phyloP scores from a whole-genome alignment of 2,113 vertebrate species.

The Pterocles burchelli region DNA sequence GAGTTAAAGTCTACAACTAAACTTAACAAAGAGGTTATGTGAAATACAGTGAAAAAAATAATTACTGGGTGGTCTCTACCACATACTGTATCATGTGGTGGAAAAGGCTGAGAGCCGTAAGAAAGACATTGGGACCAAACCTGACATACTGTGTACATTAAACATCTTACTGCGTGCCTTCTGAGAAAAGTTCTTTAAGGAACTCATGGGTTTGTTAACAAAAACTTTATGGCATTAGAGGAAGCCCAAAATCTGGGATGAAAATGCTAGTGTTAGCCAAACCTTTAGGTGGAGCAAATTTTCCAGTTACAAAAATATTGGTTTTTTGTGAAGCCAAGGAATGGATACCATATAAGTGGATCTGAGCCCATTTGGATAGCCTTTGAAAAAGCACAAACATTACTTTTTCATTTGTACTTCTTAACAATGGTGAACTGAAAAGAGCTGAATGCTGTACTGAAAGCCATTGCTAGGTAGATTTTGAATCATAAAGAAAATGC shows the following conservation, averaged over 20 bases:
- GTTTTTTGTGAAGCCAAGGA: slow-evolving; percentile 52
- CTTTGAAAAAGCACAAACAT: slow-evolving; percentile 43
- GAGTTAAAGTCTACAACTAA: slow-evolving; percentile 40
- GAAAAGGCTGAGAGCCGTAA: slow-evolving; percentile 7
- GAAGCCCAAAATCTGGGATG: slow-evolving; percentile 48
- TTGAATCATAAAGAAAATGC: neutral
- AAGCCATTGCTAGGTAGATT: neutral
- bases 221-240: slow-evolving; percentile 61
- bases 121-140: slow-evolving; percentile 19
- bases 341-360: slow-evolving; percentile 45
- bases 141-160: slow-evolving; percentile 27
- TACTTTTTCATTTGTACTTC: slow-evolving; percentile 45
- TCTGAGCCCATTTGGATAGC: slow-evolving; percentile 44
- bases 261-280: slow-evolving; percentile 61
- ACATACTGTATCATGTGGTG: slow-evolving; percentile 8
- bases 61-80: slow-evolving; percentile 50
- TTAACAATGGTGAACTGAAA: slow-evolving; percentile 13
- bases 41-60: slow-evolving; percentile 42
- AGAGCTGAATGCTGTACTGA: neutral
- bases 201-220: slow-evolving; percentile 54
- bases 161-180: slow-evolving; percentile 33
- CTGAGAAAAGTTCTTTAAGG: slow-evolving; percentile 36
- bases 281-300: slow-evolving; percentile 56
- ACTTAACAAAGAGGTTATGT: slow-evolving; percentile 53
- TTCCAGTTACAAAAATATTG: slow-evolving; percentile 70